A percentile compares a stretch with the other conserved stretches of the same genome.
These are phyloP conservation scores for Sinella curviseta DNA, from an alignment of 1,140 invertebrate genomes.

Conservation along the genomic window DNA sequence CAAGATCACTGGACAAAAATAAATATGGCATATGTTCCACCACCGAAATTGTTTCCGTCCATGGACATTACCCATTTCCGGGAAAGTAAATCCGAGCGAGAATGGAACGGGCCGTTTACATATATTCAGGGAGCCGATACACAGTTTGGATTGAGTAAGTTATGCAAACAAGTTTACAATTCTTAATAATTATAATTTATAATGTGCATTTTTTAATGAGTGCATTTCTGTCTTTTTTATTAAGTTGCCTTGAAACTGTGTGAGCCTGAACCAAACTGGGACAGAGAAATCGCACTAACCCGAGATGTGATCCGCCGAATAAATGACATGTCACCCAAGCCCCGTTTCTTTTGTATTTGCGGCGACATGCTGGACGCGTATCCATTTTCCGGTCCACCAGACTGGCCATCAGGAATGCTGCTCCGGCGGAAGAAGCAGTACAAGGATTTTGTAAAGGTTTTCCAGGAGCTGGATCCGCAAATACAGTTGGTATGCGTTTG, in stretches of 20 bases:
- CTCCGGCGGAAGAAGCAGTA: conserved; percentile 54
- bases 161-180: too few species aligned
- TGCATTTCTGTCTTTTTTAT: neutral
- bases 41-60: neutral
- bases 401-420: neutral
- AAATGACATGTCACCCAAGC: conserved; percentile 59
- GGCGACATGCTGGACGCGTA: conserved; percentile 61
- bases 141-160: conserved; percentile 61
- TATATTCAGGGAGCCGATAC: conserved; percentile 62
- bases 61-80: conserved; percentile 28
- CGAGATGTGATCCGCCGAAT: conserved; percentile 54
- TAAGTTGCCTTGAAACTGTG: conserved; percentile 44
- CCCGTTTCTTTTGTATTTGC: conserved; percentile 62
- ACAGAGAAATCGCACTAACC: conserved; percentile 58
- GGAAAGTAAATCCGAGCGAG: conserved; percentile 38
- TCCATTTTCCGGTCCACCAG: conserved; percentile 49
- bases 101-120: conserved; percentile 52
- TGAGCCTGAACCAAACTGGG: conserved; percentile 55
- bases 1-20: too few species aligned
- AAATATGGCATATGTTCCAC: neutral
- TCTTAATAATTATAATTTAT: conserved; percentile 43
- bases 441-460: conserved; percentile 56
- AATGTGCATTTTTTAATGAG: neutral
- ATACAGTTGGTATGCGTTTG: conserved; percentile 62
- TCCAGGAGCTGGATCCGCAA: conserved; percentile 55